Evolutionary conservation across 2,797 vertebrate genomes (phyloP).

Genomic region (Bryconaethiops microstoma): DNA sequence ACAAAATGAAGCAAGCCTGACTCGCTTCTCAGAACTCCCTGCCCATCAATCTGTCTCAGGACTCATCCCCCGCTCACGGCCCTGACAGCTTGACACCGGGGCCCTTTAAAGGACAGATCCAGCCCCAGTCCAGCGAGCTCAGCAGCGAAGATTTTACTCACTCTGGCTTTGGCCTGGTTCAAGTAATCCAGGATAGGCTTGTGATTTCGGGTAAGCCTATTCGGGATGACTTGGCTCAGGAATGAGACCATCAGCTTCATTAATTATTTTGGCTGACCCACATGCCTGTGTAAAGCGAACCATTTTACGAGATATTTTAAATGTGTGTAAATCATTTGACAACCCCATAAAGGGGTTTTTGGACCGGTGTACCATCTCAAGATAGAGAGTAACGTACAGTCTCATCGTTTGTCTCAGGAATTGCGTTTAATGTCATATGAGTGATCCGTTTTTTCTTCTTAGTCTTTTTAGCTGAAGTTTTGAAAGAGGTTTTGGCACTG

Average conservation of each 20-base stretch:
- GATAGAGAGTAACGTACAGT: conserved; percentile 26
- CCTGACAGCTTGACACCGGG: conserved; percentile 42
- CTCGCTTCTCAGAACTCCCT: conserved; percentile 75
- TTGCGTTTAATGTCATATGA: background rate
- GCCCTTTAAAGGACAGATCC: conserved; percentile 61
- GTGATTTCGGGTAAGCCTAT: conserved; percentile 89
- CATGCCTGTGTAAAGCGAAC: conserved; percentile 39
- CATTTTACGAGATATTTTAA: conserved; percentile 50
- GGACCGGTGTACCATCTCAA: conserved; percentile 6
- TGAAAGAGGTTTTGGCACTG: background rate
- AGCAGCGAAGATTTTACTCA: conserved; percentile 55
- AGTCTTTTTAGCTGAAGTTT: background rate
- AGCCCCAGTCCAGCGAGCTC: conserved; percentile 54
- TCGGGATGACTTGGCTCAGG: conserved; percentile 95
- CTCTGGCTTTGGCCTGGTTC: conserved; percentile 85
- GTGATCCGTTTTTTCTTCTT: background rate
- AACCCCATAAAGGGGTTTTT: conserved; percentile 29
- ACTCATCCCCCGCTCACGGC: conserved; percentile 54
- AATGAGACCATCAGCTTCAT: conserved; percentile 73
- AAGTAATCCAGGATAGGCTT: conserved; percentile 99
- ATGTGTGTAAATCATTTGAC: conserved; percentile 29
- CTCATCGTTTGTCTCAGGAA: conserved; percentile 8
- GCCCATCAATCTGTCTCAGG: conserved; percentile 70
- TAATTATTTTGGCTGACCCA: conserved; percentile 41
- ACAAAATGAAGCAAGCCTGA: conserved; percentile 70